Percentiles rank a stretch among this genome's conserved stretches.
Evolutionary conservation across 2,113 vertebrate genomes (phyloP).

Genomic region (Phylloscopus trochiloides): DNA sequence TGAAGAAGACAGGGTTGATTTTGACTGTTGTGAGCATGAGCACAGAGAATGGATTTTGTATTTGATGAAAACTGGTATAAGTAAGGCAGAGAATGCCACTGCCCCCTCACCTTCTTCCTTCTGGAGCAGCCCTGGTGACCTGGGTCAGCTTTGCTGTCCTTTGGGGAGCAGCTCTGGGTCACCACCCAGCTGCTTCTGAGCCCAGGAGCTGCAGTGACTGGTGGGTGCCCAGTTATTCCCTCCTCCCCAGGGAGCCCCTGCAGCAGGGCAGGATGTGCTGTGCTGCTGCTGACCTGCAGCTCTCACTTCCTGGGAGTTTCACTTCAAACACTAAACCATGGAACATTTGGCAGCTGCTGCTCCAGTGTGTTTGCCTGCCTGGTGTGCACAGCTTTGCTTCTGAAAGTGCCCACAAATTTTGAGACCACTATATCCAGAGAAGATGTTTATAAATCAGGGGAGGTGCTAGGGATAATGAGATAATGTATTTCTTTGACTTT

Average conservation of each 20-base stretch:
- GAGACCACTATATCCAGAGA: not conserved
- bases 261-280: not conserved
- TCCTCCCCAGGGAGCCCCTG: not conserved
- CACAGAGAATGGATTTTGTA: not conserved
- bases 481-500: not conserved
- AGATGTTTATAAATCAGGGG: not conserved
- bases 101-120: not conserved
- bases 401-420: not conserved
- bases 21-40: not conserved
- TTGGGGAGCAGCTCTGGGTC: not conserved
- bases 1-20: not conserved
- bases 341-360: conserved; percentile 2
- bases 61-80: not conserved
- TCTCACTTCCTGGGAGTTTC: not conserved
- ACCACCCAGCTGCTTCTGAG: not conserved
- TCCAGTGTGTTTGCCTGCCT: not conserved
- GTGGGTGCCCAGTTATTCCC: not conserved
- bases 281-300: not conserved
- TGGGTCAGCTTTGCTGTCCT: not conserved
- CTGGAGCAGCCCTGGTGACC: not conserved
- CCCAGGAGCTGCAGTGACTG: accelerated
- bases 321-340: not conserved
- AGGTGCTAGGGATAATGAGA: not conserved
- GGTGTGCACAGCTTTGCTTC: not conserved
- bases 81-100: not conserved